Percentiles rank a stretch among this genome's conserved stretches.
phyloP scores from a whole-genome alignment of 2,113 vertebrate species.

The Xiphias gladius region DNA sequence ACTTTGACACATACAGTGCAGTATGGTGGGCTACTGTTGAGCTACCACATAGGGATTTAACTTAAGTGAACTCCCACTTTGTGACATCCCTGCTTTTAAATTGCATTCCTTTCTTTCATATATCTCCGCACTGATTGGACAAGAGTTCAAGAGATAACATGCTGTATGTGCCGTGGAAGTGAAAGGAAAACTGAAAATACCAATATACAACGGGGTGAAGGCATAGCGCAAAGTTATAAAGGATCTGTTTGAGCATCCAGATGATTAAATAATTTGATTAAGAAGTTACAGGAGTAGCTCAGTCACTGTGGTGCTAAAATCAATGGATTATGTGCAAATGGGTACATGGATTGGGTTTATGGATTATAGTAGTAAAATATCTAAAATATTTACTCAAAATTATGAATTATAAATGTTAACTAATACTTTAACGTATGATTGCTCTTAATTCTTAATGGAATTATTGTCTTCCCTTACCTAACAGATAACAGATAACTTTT shows the following conservation, averaged over 20 bases:
- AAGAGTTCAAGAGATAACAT: neutral
- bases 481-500: neutral
- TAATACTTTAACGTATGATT: neutral
- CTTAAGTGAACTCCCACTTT: neutral
- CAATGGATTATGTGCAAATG: neutral
- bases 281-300: neutral
- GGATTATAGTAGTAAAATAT: neutral
- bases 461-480: neutral
- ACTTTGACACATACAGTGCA: constrained; percentile 8
- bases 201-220: neutral
- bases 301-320: no score
- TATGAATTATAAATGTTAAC: neutral
- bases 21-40: neutral
- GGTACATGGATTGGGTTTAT: neutral
- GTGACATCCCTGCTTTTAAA: constrained; percentile 12
- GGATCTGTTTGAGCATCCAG: neutral
- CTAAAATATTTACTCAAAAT: neutral
- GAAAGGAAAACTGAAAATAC: neutral
- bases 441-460: neutral
- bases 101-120: constrained; percentile 7
- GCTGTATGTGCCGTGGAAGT: neutral
- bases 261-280: neutral
- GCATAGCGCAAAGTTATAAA: neutral
- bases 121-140: neutral
- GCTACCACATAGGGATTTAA: neutral